Conservation (phyloP, 1,140 invertebrate genomes). For the fruit fly (Drosophila melanogaster) region Release_6_plus_ISO1_MT NT_037436.4:715001-715500, state of each 20-base stretch:
- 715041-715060: neutral
- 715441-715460: constrained; percentile 25
- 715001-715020: constrained; percentile 3
- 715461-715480: constrained; percentile 21
- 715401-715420: constrained; percentile 59
- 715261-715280: constrained; percentile 56
- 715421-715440: constrained; percentile 56
- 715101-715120: constrained; percentile 73
- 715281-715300: constrained; percentile 80
- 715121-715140: constrained; percentile 62
- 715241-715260: constrained; percentile 18
- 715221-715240: constrained; percentile 24
- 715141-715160: constrained; percentile 62
- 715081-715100: constrained; percentile 78
- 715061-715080: constrained; percentile 69
- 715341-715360: constrained; percentile 67
- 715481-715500: constrained; percentile 4
- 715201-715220: constrained; percentile 56
- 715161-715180: neutral
- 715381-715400: constrained; percentile 45
- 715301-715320: constrained; percentile 68
- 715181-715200: constrained; percentile 44
- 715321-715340: constrained; percentile 55
- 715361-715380: constrained; percentile 43
- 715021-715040: constrained; percentile 7